Evolutionary conservation across 1,140 invertebrate genomes (phyloP).

Genomic region (Paralvinella palmiformis): DNA sequence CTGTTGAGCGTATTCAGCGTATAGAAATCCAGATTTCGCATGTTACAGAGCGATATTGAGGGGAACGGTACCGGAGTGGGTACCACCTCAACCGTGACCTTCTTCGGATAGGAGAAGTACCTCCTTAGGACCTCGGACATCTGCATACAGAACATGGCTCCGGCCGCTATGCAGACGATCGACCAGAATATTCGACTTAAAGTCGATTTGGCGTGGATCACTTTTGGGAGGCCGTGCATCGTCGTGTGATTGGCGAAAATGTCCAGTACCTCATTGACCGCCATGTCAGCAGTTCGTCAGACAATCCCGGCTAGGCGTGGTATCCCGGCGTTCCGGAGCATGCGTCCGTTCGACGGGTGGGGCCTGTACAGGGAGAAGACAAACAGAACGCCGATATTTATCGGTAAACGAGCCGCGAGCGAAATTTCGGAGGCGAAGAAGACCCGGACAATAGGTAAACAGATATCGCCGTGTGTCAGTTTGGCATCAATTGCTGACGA

Average conservation of each 20-base stretch:
- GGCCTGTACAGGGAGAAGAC: background rate
- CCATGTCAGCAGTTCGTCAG: background rate
- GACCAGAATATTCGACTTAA: conserved; percentile 15
- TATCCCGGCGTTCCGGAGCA: no score
- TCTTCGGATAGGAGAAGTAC: conserved; percentile 18
- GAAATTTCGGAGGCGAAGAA: background rate
- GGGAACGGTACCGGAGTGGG: conserved; percentile 18
- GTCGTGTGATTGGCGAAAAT: conserved; percentile 10
- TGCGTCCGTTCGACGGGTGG: no score
- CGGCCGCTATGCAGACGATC: conserved; percentile 8
- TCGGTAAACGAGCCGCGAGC: background rate
- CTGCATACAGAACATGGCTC: conserved; percentile 16
- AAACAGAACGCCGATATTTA: background rate
- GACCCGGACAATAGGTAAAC: background rate
- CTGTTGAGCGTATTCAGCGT: conserved; percentile 15
- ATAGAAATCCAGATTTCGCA: conserved; percentile 16
- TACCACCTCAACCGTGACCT: conserved; percentile 18
- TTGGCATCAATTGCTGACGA: no score
- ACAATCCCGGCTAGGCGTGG: no score
- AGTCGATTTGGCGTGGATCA: conserved; percentile 7
- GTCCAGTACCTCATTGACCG: conserved; percentile 3
- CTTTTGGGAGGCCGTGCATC: conserved; percentile 16
- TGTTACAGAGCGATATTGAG: conserved; percentile 13
- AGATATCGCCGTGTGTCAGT: no score
- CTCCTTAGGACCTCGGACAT: conserved; percentile 14